Evolutionary conservation across 2,888 invertebrate species (phyloP).

Genomic region (Amphipoea lucens): DNA sequence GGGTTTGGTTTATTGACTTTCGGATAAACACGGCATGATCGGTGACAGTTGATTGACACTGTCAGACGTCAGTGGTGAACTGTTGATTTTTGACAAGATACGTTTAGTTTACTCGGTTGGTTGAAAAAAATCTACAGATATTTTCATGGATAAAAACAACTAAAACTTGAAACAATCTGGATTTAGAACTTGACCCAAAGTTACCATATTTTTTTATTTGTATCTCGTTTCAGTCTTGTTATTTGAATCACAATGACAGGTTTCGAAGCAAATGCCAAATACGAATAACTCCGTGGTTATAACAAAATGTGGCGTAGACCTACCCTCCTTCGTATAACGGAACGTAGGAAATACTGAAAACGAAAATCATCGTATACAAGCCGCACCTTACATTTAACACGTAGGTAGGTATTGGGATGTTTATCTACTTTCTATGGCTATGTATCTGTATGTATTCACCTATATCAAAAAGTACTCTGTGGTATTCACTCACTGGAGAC

Average conservation of each 20-base stretch:
- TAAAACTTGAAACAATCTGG: not conserved
- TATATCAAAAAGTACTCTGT: too few species aligned
- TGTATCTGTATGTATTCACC: constrained; percentile 76
- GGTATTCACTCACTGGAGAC: constrained; percentile 81
- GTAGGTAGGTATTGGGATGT: constrained; percentile 66
- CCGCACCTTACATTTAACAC: constrained; percentile 77
- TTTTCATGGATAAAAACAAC: not conserved
- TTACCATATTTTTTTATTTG: not conserved
- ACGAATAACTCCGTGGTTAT: not conserved
- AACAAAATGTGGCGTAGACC: constrained; percentile 35
- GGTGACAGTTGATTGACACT: constrained; percentile 2
- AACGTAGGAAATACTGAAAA: constrained; percentile 46
- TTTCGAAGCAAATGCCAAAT: not conserved
- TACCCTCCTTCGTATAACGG: constrained; percentile 41
- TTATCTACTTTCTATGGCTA: constrained; percentile 80
- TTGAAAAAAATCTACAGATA: not conserved
- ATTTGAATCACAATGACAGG: not conserved
- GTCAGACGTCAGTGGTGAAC: not conserved
- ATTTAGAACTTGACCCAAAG: not conserved
- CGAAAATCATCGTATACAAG: constrained; percentile 70
- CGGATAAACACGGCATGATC: not conserved
- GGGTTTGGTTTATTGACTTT: constrained; percentile 32
- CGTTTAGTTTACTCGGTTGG: not conserved
- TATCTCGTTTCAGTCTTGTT: not conserved
- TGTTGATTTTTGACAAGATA: not conserved